These are phyloP conservation scores for Sapajus apella DNA, from an alignment of 2,113 vertebrate genomes.

Conservation along the genomic window DNA sequence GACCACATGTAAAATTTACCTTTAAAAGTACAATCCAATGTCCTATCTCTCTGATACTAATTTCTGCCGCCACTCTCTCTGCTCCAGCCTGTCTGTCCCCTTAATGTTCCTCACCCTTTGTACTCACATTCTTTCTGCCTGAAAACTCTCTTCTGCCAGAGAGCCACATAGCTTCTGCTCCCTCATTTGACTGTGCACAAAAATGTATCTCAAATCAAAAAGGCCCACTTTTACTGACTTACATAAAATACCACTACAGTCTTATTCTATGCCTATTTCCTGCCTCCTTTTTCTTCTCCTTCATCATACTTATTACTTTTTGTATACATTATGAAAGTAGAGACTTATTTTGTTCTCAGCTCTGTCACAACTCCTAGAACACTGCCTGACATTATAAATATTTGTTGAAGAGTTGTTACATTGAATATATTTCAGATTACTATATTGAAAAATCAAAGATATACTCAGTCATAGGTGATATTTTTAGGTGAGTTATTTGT, in stretches of 20 bases:
- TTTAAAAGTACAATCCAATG: background rate
- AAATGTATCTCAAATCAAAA: background rate
- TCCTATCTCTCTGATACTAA: background rate
- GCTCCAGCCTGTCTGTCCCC: background rate
- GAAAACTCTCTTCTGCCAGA: background rate
- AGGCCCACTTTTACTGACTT: background rate
- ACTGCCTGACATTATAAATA: background rate
- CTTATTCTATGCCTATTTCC: background rate
- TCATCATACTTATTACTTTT: background rate
- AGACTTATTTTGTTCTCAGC: background rate
- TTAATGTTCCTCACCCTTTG: background rate
- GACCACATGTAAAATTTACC: background rate
- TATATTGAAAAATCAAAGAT: background rate
- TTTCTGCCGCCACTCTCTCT: background rate
- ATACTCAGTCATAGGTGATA: background rate
- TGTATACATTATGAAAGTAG: background rate
- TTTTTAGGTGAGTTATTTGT: background rate
- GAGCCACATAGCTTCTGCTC: background rate
- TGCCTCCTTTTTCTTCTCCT: background rate
- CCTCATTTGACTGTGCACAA: background rate
- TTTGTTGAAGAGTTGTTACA: background rate
- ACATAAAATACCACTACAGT: background rate
- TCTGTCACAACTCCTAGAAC: background rate
- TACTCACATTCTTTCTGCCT: background rate
- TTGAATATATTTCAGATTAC: background rate